phyloP scores from a whole-genome alignment of 2,113 vertebrate genomes.

The Stigmatopora argus region DNA sequence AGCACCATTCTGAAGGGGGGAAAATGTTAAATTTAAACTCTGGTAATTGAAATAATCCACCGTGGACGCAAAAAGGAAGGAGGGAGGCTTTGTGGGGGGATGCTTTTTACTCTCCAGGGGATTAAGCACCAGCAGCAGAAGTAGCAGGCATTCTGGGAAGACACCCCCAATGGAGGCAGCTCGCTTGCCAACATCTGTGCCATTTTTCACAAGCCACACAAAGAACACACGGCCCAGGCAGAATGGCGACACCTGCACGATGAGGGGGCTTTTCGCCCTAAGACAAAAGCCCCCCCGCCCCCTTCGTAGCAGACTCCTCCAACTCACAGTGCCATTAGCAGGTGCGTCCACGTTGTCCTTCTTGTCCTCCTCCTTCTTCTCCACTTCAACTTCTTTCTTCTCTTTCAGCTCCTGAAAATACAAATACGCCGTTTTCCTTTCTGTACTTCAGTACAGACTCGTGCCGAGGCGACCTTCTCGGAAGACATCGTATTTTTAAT shows the following conservation, averaged over 20 bases:
- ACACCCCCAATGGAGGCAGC: constrained; percentile 21
- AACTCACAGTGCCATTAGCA: constrained; percentile 77
- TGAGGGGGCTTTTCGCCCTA: constrained; percentile 32
- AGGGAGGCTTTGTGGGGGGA: not conserved
- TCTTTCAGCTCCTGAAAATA: constrained; percentile 76
- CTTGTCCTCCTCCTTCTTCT: constrained; percentile 50
- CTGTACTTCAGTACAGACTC: not conserved
- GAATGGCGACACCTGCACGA: constrained; percentile 70
- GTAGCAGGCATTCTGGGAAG: constrained; percentile 26
- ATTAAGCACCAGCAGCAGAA: constrained; percentile 23
- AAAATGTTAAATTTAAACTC: not conserved
- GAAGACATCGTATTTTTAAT: not conserved
- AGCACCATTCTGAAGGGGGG: constrained; percentile 64
- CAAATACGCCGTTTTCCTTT: constrained; percentile 7
- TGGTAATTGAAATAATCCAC: constrained; percentile 20
- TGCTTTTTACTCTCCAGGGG: constrained; percentile 11
- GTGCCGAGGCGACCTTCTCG: not conserved
- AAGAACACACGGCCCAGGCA: constrained; percentile 43
- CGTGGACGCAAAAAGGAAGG: not conserved
- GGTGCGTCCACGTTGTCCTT: constrained; percentile 70
- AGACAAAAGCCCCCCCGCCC: constrained; percentile 65
- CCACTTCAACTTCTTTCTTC: constrained; percentile 72
- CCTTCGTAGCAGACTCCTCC: not conserved
- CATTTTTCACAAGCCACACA: constrained; percentile 68
- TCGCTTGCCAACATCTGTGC: constrained; percentile 64